Base-by-base conservation (phyloP, 2,888 invertebrate genomes). In the Ormyrus rosae region DNA sequence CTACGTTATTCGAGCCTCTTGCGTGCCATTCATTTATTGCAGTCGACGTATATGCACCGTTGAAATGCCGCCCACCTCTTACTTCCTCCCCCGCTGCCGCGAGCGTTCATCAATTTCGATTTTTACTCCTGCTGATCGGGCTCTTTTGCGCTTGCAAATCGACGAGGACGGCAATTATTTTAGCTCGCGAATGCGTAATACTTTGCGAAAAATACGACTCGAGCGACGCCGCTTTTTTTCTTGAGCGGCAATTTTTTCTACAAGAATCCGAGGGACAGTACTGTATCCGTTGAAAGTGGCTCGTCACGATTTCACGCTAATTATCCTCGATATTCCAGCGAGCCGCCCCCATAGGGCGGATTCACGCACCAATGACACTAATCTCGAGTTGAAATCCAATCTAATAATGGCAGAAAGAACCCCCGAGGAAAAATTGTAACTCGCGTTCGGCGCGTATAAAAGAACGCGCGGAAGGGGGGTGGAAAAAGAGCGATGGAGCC, bases 1-100 rank as follows among this genome's bases (percentile, higher is more conserved):
- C 50, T 9, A 5, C 56, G 77, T 58, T 69, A 77, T 69, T 77
- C 58, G 72, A 72, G 70, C 78, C 78, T 70, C 78, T 74, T 70
- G 69, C 78, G 74, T 71, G 71, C 72, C 77, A 72, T 81, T 77
- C 77, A 65, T 81, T 78, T 77, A 77, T 78, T 73, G 69, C 77
- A 65, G 34, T 58, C 76, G 72, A 76, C 74, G 75, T 69, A 50
- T 61, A 9, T 11, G 68, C 34, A 10, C 64, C 19, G n/a, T n/a
- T 55, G 45, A 51, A 61, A 73, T 56, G 61, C 65, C 48, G 48
- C 67, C 65, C n/a, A 61, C 79, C 69, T 46, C 78, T 61, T 56
- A 67, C 68, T 45, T 72, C 10, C 58, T 63, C 13, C 45, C 9
- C 65, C 11, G 9, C 60, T 46, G 19, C 46, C 7, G 48, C 53